phyloP scores from a whole-genome alignment of 2,797 vertebrate genomes.

The Pipistrellus pipistrellus region DNA sequence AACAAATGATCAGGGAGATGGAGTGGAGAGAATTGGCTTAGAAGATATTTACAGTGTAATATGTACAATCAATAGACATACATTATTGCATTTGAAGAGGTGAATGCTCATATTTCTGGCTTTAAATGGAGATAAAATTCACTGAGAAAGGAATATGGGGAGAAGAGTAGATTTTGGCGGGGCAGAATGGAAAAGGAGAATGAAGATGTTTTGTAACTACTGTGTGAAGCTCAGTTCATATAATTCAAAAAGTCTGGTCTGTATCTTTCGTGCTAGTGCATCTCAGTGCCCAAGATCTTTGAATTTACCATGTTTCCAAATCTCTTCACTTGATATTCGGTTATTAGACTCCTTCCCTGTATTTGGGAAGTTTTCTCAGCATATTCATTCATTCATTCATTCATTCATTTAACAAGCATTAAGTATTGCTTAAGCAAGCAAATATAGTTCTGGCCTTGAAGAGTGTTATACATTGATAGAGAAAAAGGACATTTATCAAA shows the following conservation, averaged over 20 bases:
- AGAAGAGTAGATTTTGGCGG: background rate
- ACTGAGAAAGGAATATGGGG: background rate
- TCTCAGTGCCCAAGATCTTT: background rate
- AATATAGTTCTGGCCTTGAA: background rate
- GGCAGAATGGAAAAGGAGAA: background rate
- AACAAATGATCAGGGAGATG: background rate
- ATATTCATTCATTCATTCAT: background rate
- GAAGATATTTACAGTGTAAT: background rate
- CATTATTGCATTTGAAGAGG: background rate
- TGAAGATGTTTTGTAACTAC: background rate
- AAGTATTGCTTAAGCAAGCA: background rate
- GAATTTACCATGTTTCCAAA: background rate
- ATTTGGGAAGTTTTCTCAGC: constrained; percentile 2
- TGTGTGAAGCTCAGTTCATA: background rate
- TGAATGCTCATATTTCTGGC: background rate
- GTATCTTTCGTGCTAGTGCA: background rate
- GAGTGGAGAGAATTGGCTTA: background rate
- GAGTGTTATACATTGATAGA: background rate
- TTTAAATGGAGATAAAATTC: background rate
- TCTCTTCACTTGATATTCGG: background rate
- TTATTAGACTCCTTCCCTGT: background rate
- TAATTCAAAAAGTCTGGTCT: background rate
- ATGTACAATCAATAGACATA: background rate
- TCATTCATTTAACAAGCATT: background rate
- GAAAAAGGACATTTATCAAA: background rate